Evolutionary conservation across 2,888 invertebrate species (phyloP).

Genomic region (Agrotis exclamationis): DNA sequence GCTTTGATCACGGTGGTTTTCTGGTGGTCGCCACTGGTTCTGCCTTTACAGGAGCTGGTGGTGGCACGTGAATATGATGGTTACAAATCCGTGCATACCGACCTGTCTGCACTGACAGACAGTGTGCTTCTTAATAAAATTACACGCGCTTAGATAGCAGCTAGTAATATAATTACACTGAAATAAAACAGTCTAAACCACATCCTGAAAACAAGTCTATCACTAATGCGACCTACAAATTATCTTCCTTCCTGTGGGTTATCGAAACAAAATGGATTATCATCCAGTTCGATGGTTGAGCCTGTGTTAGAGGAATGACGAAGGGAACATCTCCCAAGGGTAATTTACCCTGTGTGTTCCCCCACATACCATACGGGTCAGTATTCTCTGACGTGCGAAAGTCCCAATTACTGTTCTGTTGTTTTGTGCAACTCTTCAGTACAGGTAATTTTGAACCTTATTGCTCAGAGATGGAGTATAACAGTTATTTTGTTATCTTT

Average conservation of each 20-base stretch:
- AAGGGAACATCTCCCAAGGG: constrained; percentile 30
- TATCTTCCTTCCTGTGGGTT: constrained; percentile 1
- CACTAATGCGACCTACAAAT: constrained; percentile 12
- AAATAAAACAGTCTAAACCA: too few species aligned
- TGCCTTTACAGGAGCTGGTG: too few species aligned
- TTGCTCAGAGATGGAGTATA: not conserved
- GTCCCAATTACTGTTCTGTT: constrained; percentile 36
- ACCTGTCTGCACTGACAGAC: too few species aligned
- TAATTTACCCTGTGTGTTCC: constrained; percentile 15
- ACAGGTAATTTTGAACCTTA: not conserved
- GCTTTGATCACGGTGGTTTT: too few species aligned
- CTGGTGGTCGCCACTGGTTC: too few species aligned
- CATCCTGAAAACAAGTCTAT: too few species aligned
- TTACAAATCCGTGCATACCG: too few species aligned
- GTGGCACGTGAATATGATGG: too few species aligned
- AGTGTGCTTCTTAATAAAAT: too few species aligned
- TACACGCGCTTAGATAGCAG: too few species aligned
- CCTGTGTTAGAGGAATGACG: constrained; percentile 4
- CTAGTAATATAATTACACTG: too few species aligned
- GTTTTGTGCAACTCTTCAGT: not conserved
- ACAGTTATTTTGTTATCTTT: not conserved
- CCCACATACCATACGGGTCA: constrained; percentile 8
- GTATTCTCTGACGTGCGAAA: constrained; percentile 9
- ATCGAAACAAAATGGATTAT: constrained; percentile 20
- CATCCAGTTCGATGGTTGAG: not conserved